phyloP scores from a whole-genome alignment of 2,113 vertebrate genomes.

The Buteo buteo region DNA sequence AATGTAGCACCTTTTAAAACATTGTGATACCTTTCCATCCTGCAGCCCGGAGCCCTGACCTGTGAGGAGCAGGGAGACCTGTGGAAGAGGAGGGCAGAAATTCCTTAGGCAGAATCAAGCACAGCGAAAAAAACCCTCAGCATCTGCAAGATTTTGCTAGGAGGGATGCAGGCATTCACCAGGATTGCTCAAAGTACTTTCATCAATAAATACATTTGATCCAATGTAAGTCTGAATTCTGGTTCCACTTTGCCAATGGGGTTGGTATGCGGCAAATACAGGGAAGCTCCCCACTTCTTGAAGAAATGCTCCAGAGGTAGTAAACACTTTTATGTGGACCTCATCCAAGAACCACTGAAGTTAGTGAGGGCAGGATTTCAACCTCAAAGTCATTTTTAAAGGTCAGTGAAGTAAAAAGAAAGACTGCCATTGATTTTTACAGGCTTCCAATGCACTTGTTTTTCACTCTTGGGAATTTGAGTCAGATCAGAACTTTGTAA shows the following conservation, averaged over 20 bases:
- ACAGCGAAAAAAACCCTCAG: fast-evolving
- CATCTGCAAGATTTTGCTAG: background rate
- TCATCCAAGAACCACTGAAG: background rate
- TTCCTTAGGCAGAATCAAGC: background rate
- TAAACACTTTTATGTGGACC: background rate
- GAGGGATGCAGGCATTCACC: background rate
- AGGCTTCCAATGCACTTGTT: background rate
- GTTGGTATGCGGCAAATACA: background rate
- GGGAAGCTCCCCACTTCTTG: background rate
- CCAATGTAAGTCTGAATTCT: background rate
- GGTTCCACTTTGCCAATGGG: background rate
- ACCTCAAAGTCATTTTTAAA: background rate
- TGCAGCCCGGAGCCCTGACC: fast-evolving
- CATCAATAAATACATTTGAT: background rate
- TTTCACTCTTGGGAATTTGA: background rate
- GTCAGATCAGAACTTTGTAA: background rate
- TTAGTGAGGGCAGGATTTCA: background rate
- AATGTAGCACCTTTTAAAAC: background rate
- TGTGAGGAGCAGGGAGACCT: background rate
- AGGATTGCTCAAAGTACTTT: background rate
- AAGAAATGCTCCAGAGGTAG: background rate
- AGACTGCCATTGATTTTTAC: background rate
- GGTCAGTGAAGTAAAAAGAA: background rate
- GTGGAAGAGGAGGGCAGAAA: background rate
- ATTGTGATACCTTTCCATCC: background rate